Evolutionary conservation across 2,797 vertebrate genomes (phyloP), one percentile per base, ranked within the genome.

Genomic region (Sebastes alutus): DNA sequence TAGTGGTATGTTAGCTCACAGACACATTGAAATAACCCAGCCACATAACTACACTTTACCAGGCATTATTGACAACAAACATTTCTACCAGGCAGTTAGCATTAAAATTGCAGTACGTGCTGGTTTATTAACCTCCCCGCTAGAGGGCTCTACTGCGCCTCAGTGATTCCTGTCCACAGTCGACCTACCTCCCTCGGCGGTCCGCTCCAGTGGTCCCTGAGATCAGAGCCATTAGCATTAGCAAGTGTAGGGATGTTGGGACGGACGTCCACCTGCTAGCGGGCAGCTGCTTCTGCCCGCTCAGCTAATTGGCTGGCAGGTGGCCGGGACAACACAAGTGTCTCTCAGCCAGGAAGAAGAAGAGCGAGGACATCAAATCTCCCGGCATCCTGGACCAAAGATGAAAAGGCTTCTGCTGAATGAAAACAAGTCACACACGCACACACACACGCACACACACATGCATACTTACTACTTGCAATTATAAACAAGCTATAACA

Each of bases 251-350:
- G 76, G 88, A 89, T 92, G 90, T 93, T 89, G 84, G 89, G 82
- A 91, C 82, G 91, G 91, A 91, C 72, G 27, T 93, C 90, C 93
- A 94, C 91, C 93, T 95, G 94, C 87, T 91, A 77, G 82, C 14
- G 87, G 92, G 79, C 95, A 94, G 92, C 92, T 95, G 94, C 93
- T 92, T 86, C 83, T 94, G 88, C 90, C 90, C 69, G 70, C 90
- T 85, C 79, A 82, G 87, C 91, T 95, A 95, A 95, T 95, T 95
- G 94, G 93, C 93, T 92, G 91, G 91, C 92, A 94, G 92, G 92
- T 93, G 92, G 93, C 90, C 81, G 65, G 58, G 78, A 86, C 85
- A 63, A 87, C 73, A 52, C 74, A 54, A 89, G 82, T 65, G 81
- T 83, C 81, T 80, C 85, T 90, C 68, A 52, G 87, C 83, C 84